Percentiles rank a stretch among this genome's conserved stretches.
phyloP scores from a whole-genome alignment of 1,140 invertebrate species.

The Lasaia peninsularis region DNA sequence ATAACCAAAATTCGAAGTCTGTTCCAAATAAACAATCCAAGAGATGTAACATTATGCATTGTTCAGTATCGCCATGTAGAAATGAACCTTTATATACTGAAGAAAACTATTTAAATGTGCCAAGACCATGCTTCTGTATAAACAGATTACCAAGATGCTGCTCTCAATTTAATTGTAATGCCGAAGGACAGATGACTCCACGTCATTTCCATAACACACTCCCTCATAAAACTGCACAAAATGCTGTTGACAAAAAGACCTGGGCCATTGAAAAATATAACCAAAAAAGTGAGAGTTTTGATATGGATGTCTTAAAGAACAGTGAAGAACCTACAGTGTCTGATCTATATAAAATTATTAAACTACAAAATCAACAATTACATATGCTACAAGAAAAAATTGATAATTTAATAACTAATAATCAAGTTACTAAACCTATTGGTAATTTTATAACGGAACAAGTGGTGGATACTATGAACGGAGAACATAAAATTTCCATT shows the following conservation, averaged over 20 bases:
- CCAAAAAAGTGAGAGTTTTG: constrained; percentile 34
- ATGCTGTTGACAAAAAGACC: constrained; percentile 55
- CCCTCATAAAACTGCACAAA: constrained; percentile 16
- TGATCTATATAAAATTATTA: constrained; percentile 78
- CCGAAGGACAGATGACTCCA: background rate
- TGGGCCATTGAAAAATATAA: constrained; percentile 57
- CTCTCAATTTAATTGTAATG: background rate
- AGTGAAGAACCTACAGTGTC: constrained; percentile 72
- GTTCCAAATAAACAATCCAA: background rate
- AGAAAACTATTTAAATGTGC: background rate
- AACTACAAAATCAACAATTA: constrained; percentile 78
- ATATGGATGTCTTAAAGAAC: constrained; percentile 49
- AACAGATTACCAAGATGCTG: background rate
- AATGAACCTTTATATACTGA: background rate
- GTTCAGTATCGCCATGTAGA: background rate
- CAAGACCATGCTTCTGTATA: background rate
- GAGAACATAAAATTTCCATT: constrained; percentile 82
- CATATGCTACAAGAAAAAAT: constrained; percentile 77
- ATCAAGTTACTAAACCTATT: constrained; percentile 32
- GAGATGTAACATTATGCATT: background rate
- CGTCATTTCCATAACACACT: constrained; percentile 12
- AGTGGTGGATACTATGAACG: constrained; percentile 73
- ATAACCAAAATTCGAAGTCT: background rate
- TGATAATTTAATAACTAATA: constrained; percentile 61
- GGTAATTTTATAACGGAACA: constrained; percentile 47